These are phyloP conservation scores for Sebastes steindachneri DNA, from an alignment of 2,797 vertebrate genomes.

Conservation along the genomic window DNA sequence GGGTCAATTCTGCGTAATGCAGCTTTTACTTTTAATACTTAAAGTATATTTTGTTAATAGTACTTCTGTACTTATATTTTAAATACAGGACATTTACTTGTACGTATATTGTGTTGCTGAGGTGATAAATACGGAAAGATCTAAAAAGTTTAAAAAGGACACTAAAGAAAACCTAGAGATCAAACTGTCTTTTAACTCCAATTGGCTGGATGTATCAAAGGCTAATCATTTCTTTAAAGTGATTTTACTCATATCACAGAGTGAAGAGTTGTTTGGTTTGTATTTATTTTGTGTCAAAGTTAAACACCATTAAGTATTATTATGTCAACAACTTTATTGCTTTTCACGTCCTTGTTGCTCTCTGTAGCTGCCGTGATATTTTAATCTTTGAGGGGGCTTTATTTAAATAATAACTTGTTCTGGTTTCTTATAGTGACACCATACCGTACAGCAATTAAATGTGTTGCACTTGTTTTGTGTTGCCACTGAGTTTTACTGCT, in stretches of 20 bases:
- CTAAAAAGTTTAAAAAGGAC: background rate
- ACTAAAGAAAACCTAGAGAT: background rate
- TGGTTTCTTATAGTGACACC: constrained; percentile 63
- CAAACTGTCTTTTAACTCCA: background rate
- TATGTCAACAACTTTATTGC: constrained; percentile 11
- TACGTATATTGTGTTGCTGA: background rate
- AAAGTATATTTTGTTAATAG: no score
- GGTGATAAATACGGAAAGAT: background rate
- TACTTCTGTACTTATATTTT: no score
- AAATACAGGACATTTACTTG: background rate
- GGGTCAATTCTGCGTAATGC: no score
- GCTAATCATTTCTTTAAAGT: background rate
- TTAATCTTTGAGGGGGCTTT: constrained; percentile 53
- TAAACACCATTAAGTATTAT: constrained; percentile 9
- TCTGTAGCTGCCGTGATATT: constrained; percentile 45
- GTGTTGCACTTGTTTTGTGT: constrained; percentile 74
- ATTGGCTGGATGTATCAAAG: background rate
- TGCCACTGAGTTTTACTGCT: constrained; percentile 59
- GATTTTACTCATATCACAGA: background rate
- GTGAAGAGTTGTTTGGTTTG: background rate
- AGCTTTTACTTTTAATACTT: no score
- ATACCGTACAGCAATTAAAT: constrained; percentile 77
- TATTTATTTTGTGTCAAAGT: constrained; percentile 37
- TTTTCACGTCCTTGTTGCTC: constrained; percentile 13
- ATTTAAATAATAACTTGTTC: constrained; percentile 55